A percentile compares a stretch with the other conserved stretches of the same genome.
phyloP scores from a whole-genome alignment of 2,113 vertebrate species.

The Cyprinus carpio region DNA sequence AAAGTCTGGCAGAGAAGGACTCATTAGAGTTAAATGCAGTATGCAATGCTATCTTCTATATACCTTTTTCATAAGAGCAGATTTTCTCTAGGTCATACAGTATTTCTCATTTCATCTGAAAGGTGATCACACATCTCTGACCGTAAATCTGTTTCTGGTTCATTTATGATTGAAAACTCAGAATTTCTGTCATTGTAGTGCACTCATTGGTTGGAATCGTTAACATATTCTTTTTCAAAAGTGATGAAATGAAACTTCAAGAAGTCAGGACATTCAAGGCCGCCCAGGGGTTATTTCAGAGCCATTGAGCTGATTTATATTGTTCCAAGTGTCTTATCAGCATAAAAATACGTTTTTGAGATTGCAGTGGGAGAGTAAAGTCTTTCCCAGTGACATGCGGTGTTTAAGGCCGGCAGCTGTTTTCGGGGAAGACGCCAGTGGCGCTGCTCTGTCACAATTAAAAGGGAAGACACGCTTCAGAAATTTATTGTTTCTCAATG shows the following conservation, averaged over 20 bases:
- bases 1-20: not conserved
- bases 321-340: not conserved
- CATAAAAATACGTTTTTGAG: not conserved
- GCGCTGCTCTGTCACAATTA: not conserved
- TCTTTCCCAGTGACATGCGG: not conserved
- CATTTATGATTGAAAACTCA: not conserved
- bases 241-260: not conserved
- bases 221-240: not conserved
- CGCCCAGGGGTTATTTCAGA: not conserved
- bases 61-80: not conserved
- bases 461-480: slow-evolving; percentile 1
- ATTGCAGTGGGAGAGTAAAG: not conserved
- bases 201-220: not conserved
- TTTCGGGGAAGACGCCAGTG: not conserved
- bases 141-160: not conserved
- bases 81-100: not conserved
- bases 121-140: not conserved
- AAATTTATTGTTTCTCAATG: slow-evolving; percentile 27
- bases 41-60: not conserved
- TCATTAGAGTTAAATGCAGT: not conserved
- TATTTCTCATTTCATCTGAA: not conserved
- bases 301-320: slow-evolving; percentile 25
- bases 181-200: not conserved
- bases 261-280: not conserved
- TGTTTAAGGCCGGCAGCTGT: slow-evolving; percentile 22